phyloP scores from a whole-genome alignment of 2,888 invertebrate species.

The Acleris sparsana region DNA sequence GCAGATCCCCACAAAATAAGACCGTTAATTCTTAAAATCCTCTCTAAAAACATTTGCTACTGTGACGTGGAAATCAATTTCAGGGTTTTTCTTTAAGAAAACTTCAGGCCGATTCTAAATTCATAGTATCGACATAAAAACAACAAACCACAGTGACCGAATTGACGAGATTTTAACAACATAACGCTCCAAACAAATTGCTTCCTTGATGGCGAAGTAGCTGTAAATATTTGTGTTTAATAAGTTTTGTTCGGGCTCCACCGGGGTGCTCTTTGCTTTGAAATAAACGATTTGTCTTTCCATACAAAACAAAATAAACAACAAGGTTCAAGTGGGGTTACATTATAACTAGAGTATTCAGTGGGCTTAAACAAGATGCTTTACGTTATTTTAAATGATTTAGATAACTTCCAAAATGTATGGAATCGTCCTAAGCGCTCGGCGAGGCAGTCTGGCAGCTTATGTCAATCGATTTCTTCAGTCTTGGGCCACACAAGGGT shows the following conservation, averaged over 20 bases:
- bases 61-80: neutral
- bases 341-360: neutral
- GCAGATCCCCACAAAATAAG: too few relatives aligned
- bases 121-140: neutral
- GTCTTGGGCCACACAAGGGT: too few relatives aligned
- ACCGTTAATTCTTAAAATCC: too few relatives aligned
- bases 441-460: too few relatives aligned
- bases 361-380: too few relatives aligned
- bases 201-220: slow-evolving; percentile 10
- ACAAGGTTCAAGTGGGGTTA: slow-evolving; percentile 2
- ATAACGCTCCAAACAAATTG: slow-evolving; percentile 14
- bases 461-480: too few relatives aligned
- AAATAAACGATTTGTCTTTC: slow-evolving; percentile 25
- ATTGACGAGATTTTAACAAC: slow-evolving; percentile 10
- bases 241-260: slow-evolving; percentile 13
- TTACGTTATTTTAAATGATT: too few relatives aligned
- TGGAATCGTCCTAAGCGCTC: too few relatives aligned
- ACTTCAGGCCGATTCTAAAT: neutral
- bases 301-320: slow-evolving; percentile 16
- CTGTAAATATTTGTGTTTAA: slow-evolving; percentile 25
- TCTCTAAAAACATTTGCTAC: too few relatives aligned
- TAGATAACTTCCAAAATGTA: too few relatives aligned
- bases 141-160: neutral
- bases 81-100: neutral
- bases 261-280: slow-evolving; percentile 5